Evolutionary conservation across 2,888 invertebrate genomes (phyloP), one percentile per base, ranked within the genome.

Genomic region (Abrostola triplasia): DNA sequence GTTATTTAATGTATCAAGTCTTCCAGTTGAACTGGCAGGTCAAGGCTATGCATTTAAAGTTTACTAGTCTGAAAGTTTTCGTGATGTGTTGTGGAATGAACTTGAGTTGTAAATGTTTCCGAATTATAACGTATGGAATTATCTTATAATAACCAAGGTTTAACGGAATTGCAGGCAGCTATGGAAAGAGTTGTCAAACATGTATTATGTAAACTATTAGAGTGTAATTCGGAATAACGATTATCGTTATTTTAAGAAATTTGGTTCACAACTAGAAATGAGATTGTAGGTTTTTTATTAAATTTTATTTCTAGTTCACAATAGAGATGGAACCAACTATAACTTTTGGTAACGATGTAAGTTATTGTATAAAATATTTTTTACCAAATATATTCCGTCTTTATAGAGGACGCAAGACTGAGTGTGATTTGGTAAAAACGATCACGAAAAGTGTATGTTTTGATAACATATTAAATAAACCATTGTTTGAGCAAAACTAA

Each of bases 361-460:
- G 52, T 76, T 70, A 61, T 47, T 59, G 42, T 56, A 36, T 70
- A 67, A 60, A 59, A 63, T 53, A 52, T 48, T 71, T 77, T 83
- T 82, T 81, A 70, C 75, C 64, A 74, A 59, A 67, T 74, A 61
- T 70, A 78, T 79, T 87, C 85, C 75, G 88, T 89, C 88, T 90
- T 88, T 70, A 70, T 38, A 73, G 90, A 90, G 92, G 92, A 92
- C 92, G 90, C 73, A 88, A 90, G 90, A 88, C 88, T 88, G 87
- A 84, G 81, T 80, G 77, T 77, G 56, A 76, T 76, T 68, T 77
- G 75, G 79, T 77, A 64, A 80, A 74, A 64, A 67, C 40, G 55
- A 65, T 67, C 58, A 73, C 60, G 63, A 77, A 64, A 70, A 66
- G 47, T 36, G 4, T 24, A 49, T 64, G 48, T 77, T 48, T 10